A percentile compares a stretch with the other conserved stretches of the same genome.
Evolutionary conservation across 2,113 vertebrate species (phyloP).

Genomic region (Larimichthys crocea): DNA sequence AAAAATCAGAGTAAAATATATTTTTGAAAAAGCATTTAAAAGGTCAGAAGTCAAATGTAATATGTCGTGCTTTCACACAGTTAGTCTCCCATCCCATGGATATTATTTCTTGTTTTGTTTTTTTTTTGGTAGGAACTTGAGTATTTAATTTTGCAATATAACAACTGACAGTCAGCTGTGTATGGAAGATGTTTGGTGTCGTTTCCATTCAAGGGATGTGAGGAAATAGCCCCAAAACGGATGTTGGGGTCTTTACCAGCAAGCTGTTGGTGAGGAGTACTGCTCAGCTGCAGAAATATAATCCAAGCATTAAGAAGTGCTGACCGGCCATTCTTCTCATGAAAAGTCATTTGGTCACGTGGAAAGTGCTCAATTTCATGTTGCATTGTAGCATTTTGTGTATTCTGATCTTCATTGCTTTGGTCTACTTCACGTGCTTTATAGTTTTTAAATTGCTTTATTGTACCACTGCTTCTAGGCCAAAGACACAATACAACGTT

Average conservation of each 20-base stretch:
- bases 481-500: neutral
- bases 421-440: neutral
- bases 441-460: neutral
- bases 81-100: neutral
- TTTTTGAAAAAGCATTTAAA: too few relatives aligned
- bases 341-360: slow-evolving; percentile 4
- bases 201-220: neutral
- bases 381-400: slow-evolving; percentile 16
- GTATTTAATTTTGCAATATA: neutral
- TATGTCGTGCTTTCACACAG: neutral
- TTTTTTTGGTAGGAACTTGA: neutral
- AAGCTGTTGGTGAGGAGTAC: slow-evolving; percentile 8
- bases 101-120: neutral
- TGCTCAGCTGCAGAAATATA: slow-evolving; percentile 6
- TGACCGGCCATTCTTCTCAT: slow-evolving; percentile 1
- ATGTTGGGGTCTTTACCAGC: neutral
- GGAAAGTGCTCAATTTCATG: neutral
- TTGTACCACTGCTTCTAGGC: neutral
- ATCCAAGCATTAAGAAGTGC: slow-evolving; percentile 39
- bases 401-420: neutral
- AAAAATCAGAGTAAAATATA: neutral
- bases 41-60: neutral
- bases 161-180: neutral
- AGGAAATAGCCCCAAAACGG: neutral
- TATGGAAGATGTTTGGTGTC: neutral